Percentiles rank a stretch among this genome's conserved stretches.
phyloP scores from a whole-genome alignment of 2,888 invertebrate genomes.

The Rhogogaster chlorosoma region DNA sequence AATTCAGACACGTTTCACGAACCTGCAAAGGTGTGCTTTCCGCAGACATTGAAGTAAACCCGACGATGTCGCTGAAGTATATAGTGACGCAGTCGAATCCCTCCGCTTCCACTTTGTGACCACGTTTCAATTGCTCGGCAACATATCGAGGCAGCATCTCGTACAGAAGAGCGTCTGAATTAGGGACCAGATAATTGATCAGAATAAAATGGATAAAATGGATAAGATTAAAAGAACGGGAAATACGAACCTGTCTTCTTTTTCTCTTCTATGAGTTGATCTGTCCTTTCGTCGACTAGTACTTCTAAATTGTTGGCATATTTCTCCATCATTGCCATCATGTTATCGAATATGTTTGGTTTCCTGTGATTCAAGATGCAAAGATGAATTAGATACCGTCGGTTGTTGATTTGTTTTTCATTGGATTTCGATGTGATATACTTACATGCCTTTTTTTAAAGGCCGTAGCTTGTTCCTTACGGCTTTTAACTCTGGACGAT shows the following conservation, averaged over 20 bases:
- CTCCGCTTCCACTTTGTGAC: constrained; percentile 93
- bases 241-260: constrained; percentile 90
- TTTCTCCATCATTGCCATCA: constrained; percentile 99
- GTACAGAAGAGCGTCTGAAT: constrained; percentile 88
- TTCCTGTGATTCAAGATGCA: constrained; percentile 82
- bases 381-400: neutral
- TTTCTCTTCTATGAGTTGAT: constrained; percentile 96
- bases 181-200: neutral
- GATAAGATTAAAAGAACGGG: neutral
- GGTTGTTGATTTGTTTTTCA: neutral
- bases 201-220: neutral
- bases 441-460: constrained; percentile 93
- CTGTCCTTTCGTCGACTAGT: constrained; percentile 95
- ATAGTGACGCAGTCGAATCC: constrained; percentile 95
- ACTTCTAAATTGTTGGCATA: constrained; percentile 97
- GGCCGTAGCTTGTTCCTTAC: constrained; percentile 90
- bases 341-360: constrained; percentile 97
- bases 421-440: constrained; percentile 60
- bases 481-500: constrained; percentile 91
- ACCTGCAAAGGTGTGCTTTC: constrained; percentile 94
- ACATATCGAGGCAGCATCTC: constrained; percentile 94
- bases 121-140: constrained; percentile 95
- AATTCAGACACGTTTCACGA: constrained; percentile 52
- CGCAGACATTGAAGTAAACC: constrained; percentile 95
- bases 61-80: constrained; percentile 97